phyloP scores from a whole-genome alignment of 1,140 invertebrate species.

The Zaprionus lachaisei region DNA sequence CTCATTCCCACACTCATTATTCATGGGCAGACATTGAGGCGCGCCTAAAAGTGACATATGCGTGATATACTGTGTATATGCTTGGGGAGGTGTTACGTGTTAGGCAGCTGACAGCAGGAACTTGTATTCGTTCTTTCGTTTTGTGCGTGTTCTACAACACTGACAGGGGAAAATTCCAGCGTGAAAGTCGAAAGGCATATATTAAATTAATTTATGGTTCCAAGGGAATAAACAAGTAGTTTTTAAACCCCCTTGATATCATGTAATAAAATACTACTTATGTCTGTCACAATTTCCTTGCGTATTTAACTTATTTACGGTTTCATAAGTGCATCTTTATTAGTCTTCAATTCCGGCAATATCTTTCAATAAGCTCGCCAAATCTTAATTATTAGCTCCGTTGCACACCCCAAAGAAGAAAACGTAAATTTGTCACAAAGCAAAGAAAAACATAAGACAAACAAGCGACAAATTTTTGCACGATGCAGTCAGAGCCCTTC shows the following conservation, averaged over 20 bases:
- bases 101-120: not conserved
- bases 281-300: not conserved
- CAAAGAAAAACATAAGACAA: slow-evolving; percentile 6
- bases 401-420: slow-evolving; percentile 8
- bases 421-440: slow-evolving; percentile 35
- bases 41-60: slow-evolving; percentile 43
- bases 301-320: not conserved
- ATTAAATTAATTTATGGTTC: not conserved
- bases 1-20: slow-evolving; percentile 24
- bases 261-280: not conserved
- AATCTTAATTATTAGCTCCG: slow-evolving; percentile 16
- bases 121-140: not conserved
- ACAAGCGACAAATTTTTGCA: slow-evolving; percentile 49
- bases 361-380: not conserved
- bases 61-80: slow-evolving; percentile 17
- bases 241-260: not conserved
- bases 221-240: not conserved
- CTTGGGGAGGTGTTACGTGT: slow-evolving; percentile 12
- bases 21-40: slow-evolving; percentile 40
- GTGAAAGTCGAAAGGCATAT: not conserved
- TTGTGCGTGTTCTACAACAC: slow-evolving; percentile 14
- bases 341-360: not conserved
- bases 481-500: slow-evolving; percentile 34
- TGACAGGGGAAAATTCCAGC: not conserved
- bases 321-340: not conserved